These are phyloP conservation scores for Oreochromis aureus DNA, from an alignment of 2,113 vertebrate species.

Conservation along the genomic window DNA sequence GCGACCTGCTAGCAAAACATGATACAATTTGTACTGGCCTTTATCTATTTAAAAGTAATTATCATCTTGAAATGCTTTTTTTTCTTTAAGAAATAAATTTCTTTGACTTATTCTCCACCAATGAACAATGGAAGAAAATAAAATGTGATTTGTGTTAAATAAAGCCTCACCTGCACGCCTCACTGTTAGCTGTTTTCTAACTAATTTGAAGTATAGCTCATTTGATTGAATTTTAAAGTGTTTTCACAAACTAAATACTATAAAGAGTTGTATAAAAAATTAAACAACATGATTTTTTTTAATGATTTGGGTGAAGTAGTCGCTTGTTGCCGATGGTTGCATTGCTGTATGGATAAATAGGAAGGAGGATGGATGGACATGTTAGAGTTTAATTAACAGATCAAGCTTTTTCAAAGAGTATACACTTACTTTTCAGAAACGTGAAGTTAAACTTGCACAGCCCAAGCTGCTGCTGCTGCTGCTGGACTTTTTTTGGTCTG, in stretches of 20 bases:
- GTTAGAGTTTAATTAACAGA: conserved; percentile 2
- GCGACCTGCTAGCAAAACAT: neutral
- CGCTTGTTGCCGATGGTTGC: neutral
- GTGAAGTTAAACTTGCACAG: neutral
- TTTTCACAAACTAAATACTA: neutral
- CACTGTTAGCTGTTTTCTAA: neutral
- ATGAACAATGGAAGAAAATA: neutral
- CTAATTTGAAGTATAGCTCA: neutral
- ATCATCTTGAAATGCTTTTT: neutral
- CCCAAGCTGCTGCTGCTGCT: conserved; percentile 25
- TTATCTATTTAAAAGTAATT: neutral
- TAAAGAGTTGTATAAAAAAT: neutral
- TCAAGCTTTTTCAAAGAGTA: neutral
- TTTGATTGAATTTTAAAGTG: neutral
- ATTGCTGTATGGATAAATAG: neutral
- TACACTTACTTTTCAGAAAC: neutral
- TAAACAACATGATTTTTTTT: neutral
- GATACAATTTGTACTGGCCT: neutral
- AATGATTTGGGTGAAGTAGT: neutral
- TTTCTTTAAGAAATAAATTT: neutral
- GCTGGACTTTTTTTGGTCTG: conserved; percentile 2
- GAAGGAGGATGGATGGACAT: neutral
- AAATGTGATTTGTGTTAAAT: neutral
- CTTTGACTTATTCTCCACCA: neutral
- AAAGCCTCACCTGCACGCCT: neutral